Base-by-base conservation (phyloP, 2,888 invertebrate genomes). In the Bellardia pandia region DNA sequence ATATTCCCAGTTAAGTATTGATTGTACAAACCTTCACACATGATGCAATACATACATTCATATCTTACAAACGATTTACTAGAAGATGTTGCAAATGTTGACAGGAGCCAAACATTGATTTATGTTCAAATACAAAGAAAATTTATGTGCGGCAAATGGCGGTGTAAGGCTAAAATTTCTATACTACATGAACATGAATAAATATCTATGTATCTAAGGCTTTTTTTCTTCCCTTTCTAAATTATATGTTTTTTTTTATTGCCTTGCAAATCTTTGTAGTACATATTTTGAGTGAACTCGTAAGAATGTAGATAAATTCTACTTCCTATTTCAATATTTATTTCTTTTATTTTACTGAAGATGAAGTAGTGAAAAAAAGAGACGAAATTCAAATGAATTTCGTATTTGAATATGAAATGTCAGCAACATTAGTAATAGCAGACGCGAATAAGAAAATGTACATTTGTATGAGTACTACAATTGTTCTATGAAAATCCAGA, bases 101-200 rank as follows among this genome's bases (percentile, higher is more conserved):
- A 89, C 90, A 92, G 92, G 90, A 92, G 92, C 90, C 91, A 91
- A 91, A 92, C 92, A 90, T 90, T 92, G 92, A 92, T 92, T 92
- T 92, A 92, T 92, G 90, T 89, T 89, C 90, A 89, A 80, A 90
- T 89, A 89, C 90, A 90, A 84, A 77, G 90, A 90, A 89, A 91
- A 92, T 92, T 92, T 92, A 92, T 92, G 91, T 91, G 90, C 89
- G 91, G 90, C 90, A 90, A 84, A 86, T 83, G 75, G 42, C 66
- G 71, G 88, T 60, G 42, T 48, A 75, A 56, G 79, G 60, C 71
- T 56, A 40, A 71, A 42, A 76, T 71, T 82, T 83, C 58, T 60
- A 11, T 75, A 3, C 40, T 72, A 69, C 33, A 53, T 58, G 40
- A 7, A 60, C 23, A 23, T 51, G 53, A 66, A 53, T 56, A 14